Percentiles rank a stretch among this genome's conserved stretches.
Conservation (phyloP, 1,140 invertebrate species). For the Antheraea mylitta region DNA sequence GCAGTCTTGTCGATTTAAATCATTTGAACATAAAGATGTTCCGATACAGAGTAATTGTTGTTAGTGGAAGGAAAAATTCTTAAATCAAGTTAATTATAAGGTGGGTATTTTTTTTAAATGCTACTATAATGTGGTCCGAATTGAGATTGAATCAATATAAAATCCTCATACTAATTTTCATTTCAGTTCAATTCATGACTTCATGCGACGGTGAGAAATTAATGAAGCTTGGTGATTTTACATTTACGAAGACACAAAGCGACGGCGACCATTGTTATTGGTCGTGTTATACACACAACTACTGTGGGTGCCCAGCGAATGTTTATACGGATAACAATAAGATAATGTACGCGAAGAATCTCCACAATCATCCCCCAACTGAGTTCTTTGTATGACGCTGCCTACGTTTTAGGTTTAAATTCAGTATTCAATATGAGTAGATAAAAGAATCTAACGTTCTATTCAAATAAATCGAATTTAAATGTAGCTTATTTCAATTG, state of each 20-base stretch:
- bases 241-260: constrained; percentile 46
- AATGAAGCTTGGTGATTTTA: constrained; percentile 66
- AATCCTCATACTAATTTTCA: constrained; percentile 17
- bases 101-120: not conserved
- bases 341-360: constrained; percentile 52
- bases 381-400: constrained; percentile 67
- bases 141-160: constrained; percentile 2
- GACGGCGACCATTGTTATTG: constrained; percentile 48
- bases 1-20: too few relatives aligned
- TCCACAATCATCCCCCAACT: constrained; percentile 63
- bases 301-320: constrained; percentile 51
- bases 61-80: not conserved
- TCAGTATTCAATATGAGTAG: not conserved
- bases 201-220: constrained; percentile 59
- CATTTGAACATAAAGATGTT: too few relatives aligned
- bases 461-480: not conserved
- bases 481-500: not conserved
- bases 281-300: constrained; percentile 65
- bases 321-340: constrained; percentile 52
- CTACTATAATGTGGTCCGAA: not conserved
- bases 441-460: not conserved
- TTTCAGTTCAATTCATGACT: constrained; percentile 69
- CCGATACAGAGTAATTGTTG: too few relatives aligned
- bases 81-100: not conserved
- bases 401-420: not conserved